Base-by-base conservation (phyloP, 2,888 invertebrate genomes). In the Onchidella celtica region DNA sequence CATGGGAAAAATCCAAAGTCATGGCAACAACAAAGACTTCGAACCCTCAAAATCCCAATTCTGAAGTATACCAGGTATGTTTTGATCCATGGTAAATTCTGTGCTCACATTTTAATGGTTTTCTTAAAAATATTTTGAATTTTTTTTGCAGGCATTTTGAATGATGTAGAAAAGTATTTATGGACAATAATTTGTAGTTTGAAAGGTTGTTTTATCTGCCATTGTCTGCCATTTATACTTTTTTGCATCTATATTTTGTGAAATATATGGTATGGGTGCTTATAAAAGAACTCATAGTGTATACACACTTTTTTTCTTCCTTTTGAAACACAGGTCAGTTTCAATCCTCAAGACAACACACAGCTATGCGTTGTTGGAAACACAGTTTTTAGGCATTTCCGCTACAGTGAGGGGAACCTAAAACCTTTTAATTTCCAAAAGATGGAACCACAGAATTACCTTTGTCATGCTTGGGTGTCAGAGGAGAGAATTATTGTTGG, bases 351-450 rank as follows among this genome's bases (percentile, higher is more conserved):
- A 69, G 97, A 97, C 90, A 95, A 95, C 32, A 96, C 96, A n/a
- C 95, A 96, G 79, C 93, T 97, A 3, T 96, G 96, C 29, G 94
- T 97, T 21, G 94, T 94, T 59, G 95, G 95, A 0, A 94, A 94
- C 59, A 95, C 95, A 77, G 95, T 96, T 3, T 96, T 97, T 89
- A 95, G 96, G 86, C 95, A 97, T 85, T 95, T 97, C 93, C 96
- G 96, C 40, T 96, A 96, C 63, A 94, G 96, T 29, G 97, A 97
- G 90, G 96, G 95, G 2, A 95, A 96, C 14, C 96, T 97, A 95
- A 95, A 97, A 55, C 96, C 96, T 84, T 97, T 96, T 94, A 97
- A 97, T 14, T 97, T 96, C 94, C 95, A 96, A 85, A 97, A 97
- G 92, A 95, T 96, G 57, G 97, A 97, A 47, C 94, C 95, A 89